Evolutionary conservation across 2,797 vertebrate genomes (phyloP), one percentile per base, ranked within the genome.

Genomic region (Centroberyx gerrardi): DNA sequence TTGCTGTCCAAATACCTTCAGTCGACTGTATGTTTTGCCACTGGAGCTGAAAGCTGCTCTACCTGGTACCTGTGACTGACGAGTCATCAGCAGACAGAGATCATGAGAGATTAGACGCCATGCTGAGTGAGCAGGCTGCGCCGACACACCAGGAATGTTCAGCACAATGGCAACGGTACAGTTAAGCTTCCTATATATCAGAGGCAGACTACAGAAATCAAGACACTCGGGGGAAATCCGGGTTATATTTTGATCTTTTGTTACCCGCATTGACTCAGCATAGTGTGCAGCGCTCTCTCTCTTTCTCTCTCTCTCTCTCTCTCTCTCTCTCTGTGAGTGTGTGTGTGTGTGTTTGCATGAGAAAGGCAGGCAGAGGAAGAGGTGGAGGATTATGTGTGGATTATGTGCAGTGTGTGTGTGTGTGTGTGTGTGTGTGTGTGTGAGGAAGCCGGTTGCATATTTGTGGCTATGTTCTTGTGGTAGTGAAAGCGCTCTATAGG

Each of bases 101-200:
- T 87, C 82, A 84, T 73, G 64, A 73, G 88, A 87, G 83, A 91
- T 87, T 84, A 86, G 83, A 86, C 15, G 46, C 65, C 63, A 49
- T 62, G 72, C 79, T 81, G 65, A 70, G 75, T 55, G 85, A 90
- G 78, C 76, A 68, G 87, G 83, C 79, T 49, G 70, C 82, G 85
- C 72, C 82, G 74, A 79, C 83, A 68, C 73, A 76, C 62, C 80
- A 84, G 77, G 80, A 87, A 84, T 42, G 65, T 76, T 74, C 73
- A 66, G 69, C 7, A 10, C 65, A 75, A 82, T 88, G 88, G 87
- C 87, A 87, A 87, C 86, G 87, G 64, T 78, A 85, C 67, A 79
- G 68, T 80, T 85, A 85, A 85, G 87, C 85, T 78, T 84, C 83
- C 77, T 70, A 84, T 90, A 85, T 63, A 86, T 88, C 88, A 89